These are phyloP conservation scores for Halcyon smyrnensis DNA, from an alignment of 2,797 vertebrate species.

Conservation along the genomic window DNA sequence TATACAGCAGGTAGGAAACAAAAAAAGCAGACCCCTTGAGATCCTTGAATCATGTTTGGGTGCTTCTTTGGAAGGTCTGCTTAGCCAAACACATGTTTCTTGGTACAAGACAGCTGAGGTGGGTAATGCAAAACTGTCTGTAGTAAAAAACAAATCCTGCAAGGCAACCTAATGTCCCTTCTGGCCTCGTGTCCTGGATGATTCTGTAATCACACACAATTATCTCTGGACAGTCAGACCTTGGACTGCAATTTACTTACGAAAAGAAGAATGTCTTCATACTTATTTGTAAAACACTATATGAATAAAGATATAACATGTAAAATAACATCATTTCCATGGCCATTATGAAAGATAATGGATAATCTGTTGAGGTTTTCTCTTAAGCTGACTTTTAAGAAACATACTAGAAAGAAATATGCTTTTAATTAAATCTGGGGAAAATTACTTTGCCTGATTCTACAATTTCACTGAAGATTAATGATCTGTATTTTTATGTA, in stretches of 20 bases:
- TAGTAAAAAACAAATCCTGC: not conserved
- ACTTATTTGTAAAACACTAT: not conserved
- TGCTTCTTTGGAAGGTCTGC: not conserved
- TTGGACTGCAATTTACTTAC: not conserved
- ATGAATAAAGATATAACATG: not conserved
- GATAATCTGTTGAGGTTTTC: not conserved
- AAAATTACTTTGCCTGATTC: not conserved
- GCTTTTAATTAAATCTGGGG: not conserved
- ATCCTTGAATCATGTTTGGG: not conserved
- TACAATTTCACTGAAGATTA: not conserved
- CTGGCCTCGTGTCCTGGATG: not conserved
- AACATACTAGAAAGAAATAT: not conserved
- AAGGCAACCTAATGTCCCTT: not conserved
- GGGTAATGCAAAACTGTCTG: rapidly evolving
- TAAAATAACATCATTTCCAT: not conserved
- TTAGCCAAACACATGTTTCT: slow-evolving; percentile 4
- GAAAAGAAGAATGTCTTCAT: not conserved
- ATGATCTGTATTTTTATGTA: not conserved
- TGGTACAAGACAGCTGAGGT: not conserved
- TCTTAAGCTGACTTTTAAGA: not conserved
- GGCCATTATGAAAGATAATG: not conserved
- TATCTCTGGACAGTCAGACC: not conserved
- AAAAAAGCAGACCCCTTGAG: not conserved
- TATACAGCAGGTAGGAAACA: not conserved
- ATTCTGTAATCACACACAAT: not conserved